A percentile compares a stretch with the other conserved stretches of the same genome.
Evolutionary conservation across 2,888 invertebrate genomes (phyloP).

Genomic region (Caenorhabditis sp.): DNA sequence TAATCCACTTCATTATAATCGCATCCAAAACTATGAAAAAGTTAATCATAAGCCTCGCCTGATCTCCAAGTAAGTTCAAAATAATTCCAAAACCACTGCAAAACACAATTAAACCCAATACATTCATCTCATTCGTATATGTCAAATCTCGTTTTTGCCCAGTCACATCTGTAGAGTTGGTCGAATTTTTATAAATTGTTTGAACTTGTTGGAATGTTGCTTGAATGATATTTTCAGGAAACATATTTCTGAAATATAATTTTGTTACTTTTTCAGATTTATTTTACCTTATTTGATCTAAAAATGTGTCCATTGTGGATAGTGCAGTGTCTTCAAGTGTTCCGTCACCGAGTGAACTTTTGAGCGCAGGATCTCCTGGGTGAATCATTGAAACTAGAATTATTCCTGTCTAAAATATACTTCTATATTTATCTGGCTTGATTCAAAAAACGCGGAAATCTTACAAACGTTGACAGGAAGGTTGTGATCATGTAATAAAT

Average conservation of each 20-base stretch:
- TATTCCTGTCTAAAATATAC: slow-evolving; percentile 74
- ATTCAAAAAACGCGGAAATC: slow-evolving; percentile 17
- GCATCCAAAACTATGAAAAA: slow-evolving; percentile 89
- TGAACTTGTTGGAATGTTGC: slow-evolving; percentile 75
- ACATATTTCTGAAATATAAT: slow-evolving; percentile 81
- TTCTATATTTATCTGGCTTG: not conserved
- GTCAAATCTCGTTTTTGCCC: slow-evolving; percentile 64
- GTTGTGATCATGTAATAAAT: slow-evolving; percentile 78
- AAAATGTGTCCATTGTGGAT: slow-evolving; percentile 80
- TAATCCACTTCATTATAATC: slow-evolving; percentile 89
- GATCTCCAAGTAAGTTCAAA: slow-evolving; percentile 83
- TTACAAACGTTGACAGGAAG: slow-evolving; percentile 77
- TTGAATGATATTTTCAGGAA: slow-evolving; percentile 89
- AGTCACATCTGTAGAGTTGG: slow-evolving; percentile 44
- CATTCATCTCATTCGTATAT: slow-evolving; percentile 77
- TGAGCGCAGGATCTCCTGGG: slow-evolving; percentile 76
- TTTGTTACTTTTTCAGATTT: not conserved
- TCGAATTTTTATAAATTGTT: slow-evolving; percentile 62
- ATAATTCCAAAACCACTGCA: slow-evolving; percentile 88
- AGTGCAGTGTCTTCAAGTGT: slow-evolving; percentile 69
- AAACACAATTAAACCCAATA: slow-evolving; percentile 87
- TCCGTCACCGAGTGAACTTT: slow-evolving; percentile 64
- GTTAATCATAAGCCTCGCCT: slow-evolving; percentile 81
- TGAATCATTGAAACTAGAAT: slow-evolving; percentile 77
- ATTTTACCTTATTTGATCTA: slow-evolving; percentile 88